phyloP scores from a whole-genome alignment of 2,888 invertebrate species.

The Drosophila gaucha region DNA sequence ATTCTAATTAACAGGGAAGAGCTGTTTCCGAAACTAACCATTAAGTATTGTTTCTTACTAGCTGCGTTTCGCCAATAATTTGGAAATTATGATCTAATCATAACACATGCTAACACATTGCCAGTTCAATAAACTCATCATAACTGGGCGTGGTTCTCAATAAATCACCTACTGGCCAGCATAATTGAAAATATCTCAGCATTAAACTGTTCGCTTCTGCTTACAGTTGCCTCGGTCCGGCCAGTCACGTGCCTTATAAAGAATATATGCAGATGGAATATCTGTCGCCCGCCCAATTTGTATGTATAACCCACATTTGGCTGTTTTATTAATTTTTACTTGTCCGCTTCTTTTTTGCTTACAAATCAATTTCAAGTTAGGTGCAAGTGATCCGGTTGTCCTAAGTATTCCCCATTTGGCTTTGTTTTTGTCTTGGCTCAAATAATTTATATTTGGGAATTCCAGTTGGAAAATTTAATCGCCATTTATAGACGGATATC shows the following conservation, averaged over 20 bases:
- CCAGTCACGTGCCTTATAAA: conserved; percentile 33
- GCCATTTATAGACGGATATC: conserved; percentile 68
- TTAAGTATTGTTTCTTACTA: conserved; percentile 2
- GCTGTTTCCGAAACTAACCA: conserved; percentile 31
- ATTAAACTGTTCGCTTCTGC: neutral
- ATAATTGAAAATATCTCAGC: conserved; percentile 1
- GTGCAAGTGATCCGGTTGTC: conserved; percentile 18
- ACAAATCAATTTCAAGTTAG: conserved; percentile 22
- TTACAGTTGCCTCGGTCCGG: neutral
- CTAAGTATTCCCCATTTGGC: conserved; percentile 17
- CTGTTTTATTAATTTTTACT: neutral
- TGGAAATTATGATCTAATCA: conserved; percentile 57
- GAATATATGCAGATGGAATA: conserved; percentile 13
- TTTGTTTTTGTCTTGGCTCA: conserved; percentile 19
- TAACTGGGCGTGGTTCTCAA: conserved; percentile 32
- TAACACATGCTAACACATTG: neutral
- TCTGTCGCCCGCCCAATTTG: conserved; percentile 29
- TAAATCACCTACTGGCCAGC: neutral
- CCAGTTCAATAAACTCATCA: conserved; percentile 54
- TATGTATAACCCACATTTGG: conserved; percentile 42
- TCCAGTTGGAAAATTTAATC: conserved; percentile 52
- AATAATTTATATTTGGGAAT: conserved; percentile 56
- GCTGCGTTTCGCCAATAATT: conserved; percentile 5
- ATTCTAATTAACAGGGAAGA: conserved; percentile 58
- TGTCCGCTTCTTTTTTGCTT: conserved; percentile 10